Evolutionary conservation across 2,113 vertebrate genomes (phyloP).

Genomic region (Anolis carolinensis): DNA sequence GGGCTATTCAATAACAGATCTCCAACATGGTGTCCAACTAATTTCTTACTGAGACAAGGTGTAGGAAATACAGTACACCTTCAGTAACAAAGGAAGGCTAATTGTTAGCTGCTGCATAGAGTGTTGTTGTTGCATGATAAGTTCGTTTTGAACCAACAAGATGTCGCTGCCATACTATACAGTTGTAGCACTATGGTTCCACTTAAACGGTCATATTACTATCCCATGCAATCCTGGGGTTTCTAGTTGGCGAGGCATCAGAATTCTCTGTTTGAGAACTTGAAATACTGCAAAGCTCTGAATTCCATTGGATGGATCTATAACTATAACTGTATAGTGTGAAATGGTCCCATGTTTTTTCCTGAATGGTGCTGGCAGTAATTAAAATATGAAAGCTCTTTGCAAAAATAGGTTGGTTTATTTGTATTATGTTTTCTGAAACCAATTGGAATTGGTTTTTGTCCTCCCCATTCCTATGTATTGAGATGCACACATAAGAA

Average conservation of each 20-base stretch:
- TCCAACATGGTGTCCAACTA: not conserved
- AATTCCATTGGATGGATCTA: no score
- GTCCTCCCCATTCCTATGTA: no score
- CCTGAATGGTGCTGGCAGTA: not conserved
- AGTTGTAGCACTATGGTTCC: no score
- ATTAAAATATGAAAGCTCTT: not conserved
- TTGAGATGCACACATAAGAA: no score
- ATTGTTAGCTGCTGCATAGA: slow-evolving; percentile 7
- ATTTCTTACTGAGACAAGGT: not conserved
- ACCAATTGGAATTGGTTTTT: slow-evolving; percentile 3
- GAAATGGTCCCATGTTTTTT: not conserved
- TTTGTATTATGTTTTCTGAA: slow-evolving; percentile 27
- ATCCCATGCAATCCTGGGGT: no score
- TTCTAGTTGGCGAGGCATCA: no score
- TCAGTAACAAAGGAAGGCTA: not conserved
- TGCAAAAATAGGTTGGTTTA: slow-evolving; percentile 7
- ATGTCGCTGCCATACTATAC: no score
- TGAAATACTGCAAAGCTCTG: no score
- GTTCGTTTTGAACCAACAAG: not conserved
- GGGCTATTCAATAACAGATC: not conserved
- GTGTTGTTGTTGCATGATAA: not conserved
- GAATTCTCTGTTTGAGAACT: no score
- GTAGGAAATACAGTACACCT: not conserved
- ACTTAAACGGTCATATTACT: no score
- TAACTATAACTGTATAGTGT: no score